Base-by-base conservation (phyloP, 2,888 invertebrate genomes). In the Rhagium mordax region DNA sequence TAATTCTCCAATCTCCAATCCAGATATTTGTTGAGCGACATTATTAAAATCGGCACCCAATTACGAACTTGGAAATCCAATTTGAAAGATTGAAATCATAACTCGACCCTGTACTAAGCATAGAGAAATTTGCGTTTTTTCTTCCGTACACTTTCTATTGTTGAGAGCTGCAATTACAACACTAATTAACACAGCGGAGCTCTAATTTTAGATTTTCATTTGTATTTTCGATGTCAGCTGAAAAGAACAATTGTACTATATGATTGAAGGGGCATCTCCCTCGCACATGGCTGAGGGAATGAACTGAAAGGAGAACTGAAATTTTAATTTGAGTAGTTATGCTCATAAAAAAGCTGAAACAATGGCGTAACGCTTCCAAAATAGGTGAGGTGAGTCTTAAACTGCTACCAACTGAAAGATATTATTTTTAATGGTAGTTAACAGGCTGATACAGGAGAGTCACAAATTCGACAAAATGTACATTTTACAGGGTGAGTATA, bases 41-140 rank as follows among this genome's bases (percentile, higher is more conserved):
- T 64, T 64, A 64, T 64, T 64, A 62, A 62, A 62, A 21, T 62
- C 62, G 49, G 21, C 24, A 41, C 33, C 24, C 62, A 62, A 62
- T 62, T 62, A 62, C 21, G 64, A 64, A 64, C 48, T 64, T 61
- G n/a, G 49, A 51, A 64, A 49, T 48, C 27, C 51, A 64, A 64
- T 64, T 64, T 49, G 27, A 48, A 51, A 51, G 6, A 51, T 24
- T 21, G 27, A 20, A 64, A 48, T 49, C 51, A 29, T 64, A 49
- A 64, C 29, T 27, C 64, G 64, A 16, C 64, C 27, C 48, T 62
- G 62, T 27, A 48, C 49, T 10, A 47, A 48, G 21, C 61, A 61
- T 59, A 16, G 57, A 18, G 49, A 8, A 13, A 49, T 62, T 62
- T 27, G 27, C 48, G 24, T 21, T 62, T 24, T 24, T 48, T 62